Evolutionary conservation across 2,113 vertebrate species (phyloP).

Genomic region (Phalacrocorax aristotelis): DNA sequence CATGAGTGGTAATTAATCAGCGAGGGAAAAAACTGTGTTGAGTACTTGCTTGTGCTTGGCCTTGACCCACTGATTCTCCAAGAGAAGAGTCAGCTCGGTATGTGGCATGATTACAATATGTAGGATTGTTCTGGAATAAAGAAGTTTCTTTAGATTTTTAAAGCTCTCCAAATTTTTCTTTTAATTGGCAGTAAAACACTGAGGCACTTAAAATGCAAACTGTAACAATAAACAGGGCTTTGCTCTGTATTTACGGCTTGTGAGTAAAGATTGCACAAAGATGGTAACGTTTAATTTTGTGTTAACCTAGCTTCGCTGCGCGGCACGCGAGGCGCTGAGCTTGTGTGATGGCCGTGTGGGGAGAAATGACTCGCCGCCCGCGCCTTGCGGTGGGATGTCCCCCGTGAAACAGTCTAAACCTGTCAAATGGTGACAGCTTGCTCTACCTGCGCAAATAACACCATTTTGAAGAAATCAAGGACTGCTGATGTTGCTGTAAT

Average conservation of each 20-base stretch:
- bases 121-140: neutral
- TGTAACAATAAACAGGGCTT: neutral
- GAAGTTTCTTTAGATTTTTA: neutral
- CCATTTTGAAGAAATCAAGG: slow-evolving; percentile 49
- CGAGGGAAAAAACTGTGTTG: neutral
- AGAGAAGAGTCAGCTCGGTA: neutral
- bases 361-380: neutral
- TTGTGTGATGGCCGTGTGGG: neutral
- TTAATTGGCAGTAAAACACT: neutral
- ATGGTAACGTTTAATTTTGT: slow-evolving; percentile 30
- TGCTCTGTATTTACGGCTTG: neutral
- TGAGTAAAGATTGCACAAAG: neutral
- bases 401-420: slow-evolving; percentile 19
- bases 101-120: neutral
- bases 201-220: slow-evolving; percentile 9
- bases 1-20: neutral
- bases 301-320: neutral
- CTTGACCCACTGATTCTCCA: neutral
- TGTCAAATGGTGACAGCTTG: slow-evolving; percentile 17
- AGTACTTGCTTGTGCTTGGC: neutral
- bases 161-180: neutral
- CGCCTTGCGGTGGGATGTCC: neutral
- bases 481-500: slow-evolving; percentile 28
- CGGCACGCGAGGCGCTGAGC: neutral
- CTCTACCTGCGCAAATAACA: slow-evolving; percentile 24